A percentile compares a stretch with the other conserved stretches of the same genome.
Evolutionary conservation across 2,113 vertebrate species (phyloP).

Genomic region (Macaca nemestrina): DNA sequence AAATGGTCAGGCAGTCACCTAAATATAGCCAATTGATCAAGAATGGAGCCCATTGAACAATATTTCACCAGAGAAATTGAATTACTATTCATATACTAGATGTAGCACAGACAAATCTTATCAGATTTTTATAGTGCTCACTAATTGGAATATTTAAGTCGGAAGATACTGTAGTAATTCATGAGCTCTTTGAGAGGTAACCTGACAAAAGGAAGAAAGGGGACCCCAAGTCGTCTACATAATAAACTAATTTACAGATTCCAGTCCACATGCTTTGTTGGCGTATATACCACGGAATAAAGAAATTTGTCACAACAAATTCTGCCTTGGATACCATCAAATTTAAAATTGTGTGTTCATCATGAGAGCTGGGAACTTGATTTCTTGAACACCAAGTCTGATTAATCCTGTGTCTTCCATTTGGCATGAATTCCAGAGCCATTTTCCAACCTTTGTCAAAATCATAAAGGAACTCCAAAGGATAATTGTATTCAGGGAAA

Average conservation of each 20-base stretch:
- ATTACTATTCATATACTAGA: neutral
- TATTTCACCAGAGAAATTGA: neutral
- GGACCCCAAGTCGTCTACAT: conserved; percentile 23
- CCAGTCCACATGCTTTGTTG: conserved; percentile 75
- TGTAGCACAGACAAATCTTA: neutral
- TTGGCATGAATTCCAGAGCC: conserved; percentile 46
- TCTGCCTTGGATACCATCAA: conserved; percentile 67
- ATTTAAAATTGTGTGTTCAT: conserved; percentile 66
- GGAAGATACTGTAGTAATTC: conserved; percentile 14
- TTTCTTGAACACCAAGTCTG: conserved; percentile 12
- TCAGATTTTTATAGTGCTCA: neutral
- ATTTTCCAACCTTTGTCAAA: conserved; percentile 54
- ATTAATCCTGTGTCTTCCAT: conserved; percentile 45
- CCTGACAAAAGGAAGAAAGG: conserved; percentile 33
- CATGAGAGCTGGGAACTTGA: neutral
- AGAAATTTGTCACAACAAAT: conserved; percentile 78
- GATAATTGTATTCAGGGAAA: neutral
- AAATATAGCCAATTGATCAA: conserved; percentile 36
- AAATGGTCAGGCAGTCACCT: conserved; percentile 51
- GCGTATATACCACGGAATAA: conserved; percentile 56
- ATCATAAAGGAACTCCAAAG: conserved; percentile 49
- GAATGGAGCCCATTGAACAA: neutral
- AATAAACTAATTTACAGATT: conserved; percentile 64
- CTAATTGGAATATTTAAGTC: neutral
- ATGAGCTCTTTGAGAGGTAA: neutral